Evolutionary conservation across 2,113 vertebrate genomes (phyloP).

Genomic region (Rostratula benghalensis): DNA sequence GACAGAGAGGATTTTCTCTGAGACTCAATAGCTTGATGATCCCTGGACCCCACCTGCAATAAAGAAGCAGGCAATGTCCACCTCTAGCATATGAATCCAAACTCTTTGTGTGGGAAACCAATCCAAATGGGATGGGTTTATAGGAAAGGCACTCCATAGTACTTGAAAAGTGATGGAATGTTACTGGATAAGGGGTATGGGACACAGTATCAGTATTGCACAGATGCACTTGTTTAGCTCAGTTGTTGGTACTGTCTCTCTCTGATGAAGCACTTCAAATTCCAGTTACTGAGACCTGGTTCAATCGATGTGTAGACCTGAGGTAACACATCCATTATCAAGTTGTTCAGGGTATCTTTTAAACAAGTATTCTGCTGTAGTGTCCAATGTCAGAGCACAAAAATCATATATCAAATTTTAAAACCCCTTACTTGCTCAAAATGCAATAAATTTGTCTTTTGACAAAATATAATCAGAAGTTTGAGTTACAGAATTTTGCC

Average conservation of each 20-base stretch:
- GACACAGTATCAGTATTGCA: not conserved
- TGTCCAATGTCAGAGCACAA: not conserved
- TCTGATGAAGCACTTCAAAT: slow-evolving; percentile 36
- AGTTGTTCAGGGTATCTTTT: not conserved
- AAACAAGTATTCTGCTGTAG: not conserved
- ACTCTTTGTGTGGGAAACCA: not conserved
- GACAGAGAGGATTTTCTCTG: not conserved
- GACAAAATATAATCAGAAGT: not conserved
- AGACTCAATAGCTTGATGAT: not conserved
- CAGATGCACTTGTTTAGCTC: not conserved
- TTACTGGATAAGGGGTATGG: too few species aligned
- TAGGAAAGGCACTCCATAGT: not conserved
- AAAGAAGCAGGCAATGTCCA: not conserved
- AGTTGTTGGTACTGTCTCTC: not conserved
- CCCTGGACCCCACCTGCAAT: too few species aligned
- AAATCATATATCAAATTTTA: slow-evolving; percentile 5
- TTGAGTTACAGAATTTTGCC: slow-evolving; percentile 26
- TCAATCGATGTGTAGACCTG: slow-evolving; percentile 8
- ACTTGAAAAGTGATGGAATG: not conserved
- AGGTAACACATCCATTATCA: slow-evolving; percentile 9
- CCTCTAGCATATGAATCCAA: not conserved
- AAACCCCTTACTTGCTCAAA: slow-evolving; percentile 18
- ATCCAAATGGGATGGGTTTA: not conserved
- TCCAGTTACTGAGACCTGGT: slow-evolving; percentile 35
- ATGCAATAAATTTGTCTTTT: slow-evolving; percentile 15